phyloP scores from a whole-genome alignment of 1,140 invertebrate species.

The Dinothrombium tinctorium region DNA sequence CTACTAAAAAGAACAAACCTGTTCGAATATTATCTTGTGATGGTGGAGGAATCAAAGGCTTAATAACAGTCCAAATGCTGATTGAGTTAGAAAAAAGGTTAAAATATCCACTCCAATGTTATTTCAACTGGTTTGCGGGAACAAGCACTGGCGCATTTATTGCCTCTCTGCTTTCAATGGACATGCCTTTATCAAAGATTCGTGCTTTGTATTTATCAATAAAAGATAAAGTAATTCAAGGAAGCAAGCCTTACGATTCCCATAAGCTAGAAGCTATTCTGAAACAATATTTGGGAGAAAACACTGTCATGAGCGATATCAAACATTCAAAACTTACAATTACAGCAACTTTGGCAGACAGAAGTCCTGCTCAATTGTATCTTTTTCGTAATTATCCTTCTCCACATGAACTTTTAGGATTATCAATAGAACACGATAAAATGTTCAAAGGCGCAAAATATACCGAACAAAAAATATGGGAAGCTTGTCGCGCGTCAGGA shows the following conservation, averaged over 20 bases:
- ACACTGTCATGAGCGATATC: slow-evolving; percentile 64
- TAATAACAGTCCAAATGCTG: slow-evolving; percentile 63
- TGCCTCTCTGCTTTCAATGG: slow-evolving; percentile 37
- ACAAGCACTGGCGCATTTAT: slow-evolving; percentile 91
- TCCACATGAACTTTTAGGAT: slow-evolving; percentile 34
- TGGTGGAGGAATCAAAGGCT: slow-evolving; percentile 77
- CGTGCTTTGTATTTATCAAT: slow-evolving; percentile 69
- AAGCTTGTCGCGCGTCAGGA: slow-evolving; percentile 62
- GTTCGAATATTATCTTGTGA: slow-evolving; percentile 5
- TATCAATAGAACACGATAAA: no score
- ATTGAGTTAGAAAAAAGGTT: slow-evolving; percentile 50
- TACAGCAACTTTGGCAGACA: slow-evolving; percentile 67
- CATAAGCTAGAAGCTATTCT: slow-evolving; percentile 62
- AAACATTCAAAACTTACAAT: slow-evolving; percentile 42
- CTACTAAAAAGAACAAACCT: not conserved
- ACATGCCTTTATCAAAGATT: slow-evolving; percentile 23
- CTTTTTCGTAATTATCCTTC: slow-evolving; percentile 75
- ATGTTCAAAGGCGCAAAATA: no score
- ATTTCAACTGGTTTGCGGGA: slow-evolving; percentile 91
- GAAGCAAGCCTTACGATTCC: slow-evolving; percentile 50
- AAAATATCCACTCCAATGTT: slow-evolving; percentile 40
- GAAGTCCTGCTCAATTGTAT: slow-evolving; percentile 75
- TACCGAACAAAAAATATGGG: slow-evolving; percentile 34
- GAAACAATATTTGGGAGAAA: slow-evolving; percentile 60
- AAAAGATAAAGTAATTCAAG: slow-evolving; percentile 74